Base-by-base conservation (phyloP, 2,888 invertebrate species). In the Lepidocyrtoides sp. region DNA sequence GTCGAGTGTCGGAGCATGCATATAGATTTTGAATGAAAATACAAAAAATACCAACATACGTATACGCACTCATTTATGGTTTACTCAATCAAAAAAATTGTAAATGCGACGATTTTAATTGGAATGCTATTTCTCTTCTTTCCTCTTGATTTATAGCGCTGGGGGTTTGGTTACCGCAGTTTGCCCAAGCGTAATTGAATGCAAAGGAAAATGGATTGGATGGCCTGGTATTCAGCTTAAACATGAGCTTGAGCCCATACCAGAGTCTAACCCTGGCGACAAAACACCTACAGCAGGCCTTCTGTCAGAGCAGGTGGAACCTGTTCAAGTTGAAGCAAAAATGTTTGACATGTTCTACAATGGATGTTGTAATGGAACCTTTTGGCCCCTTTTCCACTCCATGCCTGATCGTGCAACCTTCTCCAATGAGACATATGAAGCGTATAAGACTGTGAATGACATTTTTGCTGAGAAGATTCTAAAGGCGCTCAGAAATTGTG, bases 341-440 rank as follows among this genome's bases (percentile, higher is more conserved):
- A 92, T 94, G 79, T 95, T 95, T 91, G 95, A 95, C 93, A 94
- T 94, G 32, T 95, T 95, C 92, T 95, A 95, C 94, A 95, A 95
- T 89, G 95, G 95, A 2, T 95, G 95, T 92, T 95, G 95, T 93
- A 95, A 95, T 93, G 95, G 95, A 1, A 95, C 95, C 8, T 95
- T 95, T 85, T 95, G 95, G 95, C 95, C 95, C 0, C 94, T 95
- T 14, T 95, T 95, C 91, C 95, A 95, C 91, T 95, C 95, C 2
- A 95, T 95, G 95, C 95, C 95, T 0, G 95, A 95, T 92, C 94
- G 95, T 69, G 95, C 95, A 3, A 94, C 95, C 10, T 95, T 95
- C 92, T 94, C 95, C 41, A 94, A 94, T n/a, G 95, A 95, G 20
- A 95, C 95, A 26, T 95, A 95, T 95, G 95, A 95, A 94, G 95